phyloP scores from a whole-genome alignment of 2,888 invertebrate species.

The Danaus chrysippus region DNA sequence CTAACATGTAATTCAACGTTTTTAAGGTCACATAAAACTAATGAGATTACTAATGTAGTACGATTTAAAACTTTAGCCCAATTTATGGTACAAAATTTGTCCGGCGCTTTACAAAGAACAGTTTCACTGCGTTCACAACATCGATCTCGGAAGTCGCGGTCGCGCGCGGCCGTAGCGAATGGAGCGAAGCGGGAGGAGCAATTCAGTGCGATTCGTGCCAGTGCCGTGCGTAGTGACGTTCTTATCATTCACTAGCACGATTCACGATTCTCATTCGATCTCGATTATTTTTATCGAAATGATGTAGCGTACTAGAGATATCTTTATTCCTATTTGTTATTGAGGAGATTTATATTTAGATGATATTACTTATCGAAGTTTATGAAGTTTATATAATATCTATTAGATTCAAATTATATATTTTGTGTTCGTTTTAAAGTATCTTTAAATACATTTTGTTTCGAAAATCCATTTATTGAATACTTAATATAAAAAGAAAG shows the following conservation, averaged over 20 bases:
- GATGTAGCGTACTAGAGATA: background rate
- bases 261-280: constrained; percentile 29
- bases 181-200: constrained; percentile 41
- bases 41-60: constrained; percentile 37
- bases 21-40: constrained; percentile 36
- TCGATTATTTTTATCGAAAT: constrained; percentile 26
- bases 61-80: constrained; percentile 54
- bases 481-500: too few species aligned
- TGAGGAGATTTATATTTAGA: background rate
- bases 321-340: background rate
- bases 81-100: constrained; percentile 54
- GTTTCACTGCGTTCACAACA: constrained; percentile 48
- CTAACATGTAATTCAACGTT: constrained; percentile 36
- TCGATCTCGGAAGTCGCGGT: constrained; percentile 55
- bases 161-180: constrained; percentile 43
- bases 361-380: background rate
- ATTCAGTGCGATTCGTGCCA: constrained; percentile 33
- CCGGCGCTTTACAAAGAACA: constrained; percentile 58
- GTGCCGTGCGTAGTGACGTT: constrained; percentile 37
- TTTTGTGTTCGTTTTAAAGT: too few species aligned
- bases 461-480: too few species aligned
- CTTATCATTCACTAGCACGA: constrained; percentile 31
- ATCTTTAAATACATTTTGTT: too few species aligned
- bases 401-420: too few species aligned
- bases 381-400: background rate